A percentile compares a stretch with the other conserved stretches of the same genome.
Conservation (phyloP, 2,797 vertebrate species). For the Microhierax caerulescens region DNA sequence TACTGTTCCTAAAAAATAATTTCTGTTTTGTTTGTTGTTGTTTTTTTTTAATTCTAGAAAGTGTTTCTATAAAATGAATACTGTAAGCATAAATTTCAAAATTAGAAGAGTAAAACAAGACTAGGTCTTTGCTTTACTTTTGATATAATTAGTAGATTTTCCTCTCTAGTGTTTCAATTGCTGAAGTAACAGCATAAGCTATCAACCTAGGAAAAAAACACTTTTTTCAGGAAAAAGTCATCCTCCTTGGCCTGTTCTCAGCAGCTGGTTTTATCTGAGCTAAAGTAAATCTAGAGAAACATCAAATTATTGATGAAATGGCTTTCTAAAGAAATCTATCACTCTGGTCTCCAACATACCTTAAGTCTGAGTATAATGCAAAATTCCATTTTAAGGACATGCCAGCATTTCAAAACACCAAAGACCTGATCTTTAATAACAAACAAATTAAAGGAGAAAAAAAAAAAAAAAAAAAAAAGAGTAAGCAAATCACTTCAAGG, state of each 20-base stretch:
- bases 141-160: not conserved
- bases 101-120: not conserved
- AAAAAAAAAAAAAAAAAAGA: not conserved
- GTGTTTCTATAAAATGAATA: not conserved
- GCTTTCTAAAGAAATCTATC: not conserved
- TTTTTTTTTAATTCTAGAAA: not conserved
- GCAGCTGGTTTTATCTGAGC: not conserved
- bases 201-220: not conserved
- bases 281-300: not conserved
- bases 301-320: not conserved
- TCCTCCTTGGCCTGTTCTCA: not conserved
- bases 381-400: not conserved
- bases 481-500: conserved; percentile 44
- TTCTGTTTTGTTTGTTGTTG: too few relatives aligned
- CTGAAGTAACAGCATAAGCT: not conserved
- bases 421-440: not conserved
- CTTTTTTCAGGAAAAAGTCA: not conserved
- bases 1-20: not conserved
- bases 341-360: not conserved
- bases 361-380: not conserved
- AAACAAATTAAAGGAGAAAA: not conserved
- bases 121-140: not conserved
- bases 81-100: not conserved
- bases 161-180: not conserved
- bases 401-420: not conserved